Percentiles rank a stretch among this genome's conserved stretches.
Conservation (phyloP, 2,113 vertebrate species). For the Tympanuchus pallidicinctus region DNA sequence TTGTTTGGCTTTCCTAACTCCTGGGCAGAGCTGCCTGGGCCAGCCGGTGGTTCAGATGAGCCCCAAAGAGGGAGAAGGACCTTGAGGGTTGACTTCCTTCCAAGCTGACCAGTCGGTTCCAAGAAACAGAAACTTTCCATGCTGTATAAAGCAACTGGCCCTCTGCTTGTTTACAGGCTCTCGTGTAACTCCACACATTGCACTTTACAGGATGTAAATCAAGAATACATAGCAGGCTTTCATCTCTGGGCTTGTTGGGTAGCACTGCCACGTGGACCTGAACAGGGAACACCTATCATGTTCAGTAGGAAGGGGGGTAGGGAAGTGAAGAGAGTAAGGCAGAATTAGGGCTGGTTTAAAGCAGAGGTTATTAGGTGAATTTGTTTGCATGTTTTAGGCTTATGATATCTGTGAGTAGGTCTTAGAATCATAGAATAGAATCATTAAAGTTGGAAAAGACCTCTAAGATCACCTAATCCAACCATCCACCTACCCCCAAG, state of each 20-base stretch:
- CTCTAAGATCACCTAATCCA: no score
- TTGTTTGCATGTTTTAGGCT: neutral
- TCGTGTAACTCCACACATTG: neutral
- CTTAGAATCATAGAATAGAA: neutral
- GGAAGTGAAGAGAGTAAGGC: neutral
- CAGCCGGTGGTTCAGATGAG: conserved; percentile 2
- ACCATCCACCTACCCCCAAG: no score
- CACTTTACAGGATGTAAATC: conserved; percentile 31
- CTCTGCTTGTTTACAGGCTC: conserved; percentile 40
- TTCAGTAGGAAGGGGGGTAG: neutral
- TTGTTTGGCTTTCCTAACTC: conserved; percentile 15
- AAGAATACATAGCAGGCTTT: neutral
- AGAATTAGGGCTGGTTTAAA: neutral
- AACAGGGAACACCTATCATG: neutral
- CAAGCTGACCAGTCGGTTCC: conserved; percentile 43
- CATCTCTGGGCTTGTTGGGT: neutral
- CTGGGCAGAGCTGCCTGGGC: neutral
- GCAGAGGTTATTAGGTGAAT: neutral
- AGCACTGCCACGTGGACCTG: neutral
- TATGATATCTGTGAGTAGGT: neutral
- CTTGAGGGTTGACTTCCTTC: conserved; percentile 53
- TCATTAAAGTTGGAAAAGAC: no score
- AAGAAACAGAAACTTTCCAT: conserved; percentile 59
- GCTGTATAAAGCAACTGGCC: conserved; percentile 47
- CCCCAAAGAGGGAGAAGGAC: conserved; percentile 39